phyloP scores from a whole-genome alignment of 1,140 invertebrate species.

The Hormaphis cornu region DNA sequence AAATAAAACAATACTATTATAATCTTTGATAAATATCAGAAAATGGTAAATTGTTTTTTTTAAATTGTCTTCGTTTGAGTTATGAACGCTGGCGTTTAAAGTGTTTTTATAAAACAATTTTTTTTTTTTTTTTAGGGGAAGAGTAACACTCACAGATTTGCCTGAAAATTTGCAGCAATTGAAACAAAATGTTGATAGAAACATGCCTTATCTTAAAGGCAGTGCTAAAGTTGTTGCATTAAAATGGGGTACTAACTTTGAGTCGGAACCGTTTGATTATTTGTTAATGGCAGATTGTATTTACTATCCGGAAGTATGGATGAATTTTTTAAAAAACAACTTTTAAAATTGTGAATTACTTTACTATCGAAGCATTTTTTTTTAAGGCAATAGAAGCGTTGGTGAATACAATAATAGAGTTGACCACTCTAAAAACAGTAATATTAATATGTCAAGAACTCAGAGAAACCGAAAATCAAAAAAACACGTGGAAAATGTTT shows the following conservation, averaged over 20 bases:
- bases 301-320: slow-evolving; percentile 7
- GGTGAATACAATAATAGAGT: not conserved
- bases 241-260: not conserved
- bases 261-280: not conserved
- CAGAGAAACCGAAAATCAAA: slow-evolving; percentile 8
- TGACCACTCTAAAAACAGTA: not conserved
- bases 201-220: not conserved
- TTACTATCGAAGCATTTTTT: not conserved
- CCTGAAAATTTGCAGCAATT: not conserved
- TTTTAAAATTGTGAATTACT: not conserved
- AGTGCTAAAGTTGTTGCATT: not conserved
- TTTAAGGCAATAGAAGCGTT: not conserved
- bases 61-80: not conserved
- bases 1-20: too few relatives aligned
- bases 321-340: not conserved
- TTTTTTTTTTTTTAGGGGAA: not conserved
- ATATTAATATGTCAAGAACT: slow-evolving; percentile 5
- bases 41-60: not conserved
- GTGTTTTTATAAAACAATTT: not conserved
- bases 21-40: too few relatives aligned
- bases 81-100: not conserved
- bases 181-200: not conserved
- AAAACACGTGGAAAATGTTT: not conserved
- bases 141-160: not conserved
- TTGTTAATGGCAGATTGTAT: slow-evolving; percentile 2